Percentiles rank a stretch among this genome's conserved stretches.
These are phyloP conservation scores for Eira barbara DNA, from an alignment of 2,113 vertebrate genomes.

Conservation along the genomic window DNA sequence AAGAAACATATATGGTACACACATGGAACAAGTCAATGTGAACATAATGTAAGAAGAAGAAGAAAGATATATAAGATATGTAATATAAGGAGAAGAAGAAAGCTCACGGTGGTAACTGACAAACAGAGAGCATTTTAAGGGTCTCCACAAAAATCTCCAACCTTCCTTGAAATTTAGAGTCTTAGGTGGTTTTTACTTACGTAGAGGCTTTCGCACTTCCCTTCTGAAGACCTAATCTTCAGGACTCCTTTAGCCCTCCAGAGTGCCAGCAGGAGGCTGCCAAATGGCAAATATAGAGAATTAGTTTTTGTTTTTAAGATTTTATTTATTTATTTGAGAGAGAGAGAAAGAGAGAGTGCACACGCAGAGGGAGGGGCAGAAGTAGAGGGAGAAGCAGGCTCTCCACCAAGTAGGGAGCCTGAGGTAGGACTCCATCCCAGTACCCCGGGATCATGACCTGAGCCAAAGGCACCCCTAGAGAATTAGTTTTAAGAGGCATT, in stretches of 20 bases:
- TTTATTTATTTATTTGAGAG: too few species aligned
- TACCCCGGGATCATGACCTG: too few species aligned
- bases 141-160: not conserved
- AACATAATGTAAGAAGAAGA: not conserved
- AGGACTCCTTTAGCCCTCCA: not conserved
- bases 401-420: too few species aligned
- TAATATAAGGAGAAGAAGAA: not conserved
- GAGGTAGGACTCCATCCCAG: too few species aligned
- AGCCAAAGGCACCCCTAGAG: not conserved
- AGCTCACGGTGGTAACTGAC: not conserved
- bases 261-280: not conserved
- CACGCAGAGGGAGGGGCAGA: too few species aligned
- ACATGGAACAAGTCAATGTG: not conserved
- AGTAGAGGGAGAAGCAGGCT: too few species aligned
- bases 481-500: slow-evolving; percentile 34
- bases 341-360: too few species aligned
- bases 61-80: too few species aligned
- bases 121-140: not conserved
- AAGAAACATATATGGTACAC: not conserved
- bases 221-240: not conserved
- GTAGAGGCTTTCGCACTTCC: not conserved
- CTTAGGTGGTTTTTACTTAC: not conserved
- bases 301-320: not conserved
- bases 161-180: not conserved
- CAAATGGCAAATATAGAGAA: slow-evolving; percentile 34